Evolutionary conservation across 1,140 invertebrate species (phyloP).

Genomic region (Hyles vespertilio): DNA sequence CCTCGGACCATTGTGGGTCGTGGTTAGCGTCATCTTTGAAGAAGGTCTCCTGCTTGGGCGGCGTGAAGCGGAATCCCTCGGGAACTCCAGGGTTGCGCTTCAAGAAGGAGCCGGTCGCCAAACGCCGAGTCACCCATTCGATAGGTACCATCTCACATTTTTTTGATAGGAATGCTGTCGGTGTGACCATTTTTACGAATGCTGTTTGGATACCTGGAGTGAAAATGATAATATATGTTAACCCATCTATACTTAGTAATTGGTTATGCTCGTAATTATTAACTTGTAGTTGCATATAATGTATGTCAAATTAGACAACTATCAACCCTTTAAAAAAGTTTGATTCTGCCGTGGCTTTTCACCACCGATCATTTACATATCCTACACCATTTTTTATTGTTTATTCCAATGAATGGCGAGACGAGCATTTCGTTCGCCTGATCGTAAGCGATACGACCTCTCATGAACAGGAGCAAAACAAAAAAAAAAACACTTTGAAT

Average conservation of each 20-base stretch:
- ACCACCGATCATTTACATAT: too few relatives aligned
- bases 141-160: conserved; percentile 98
- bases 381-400: too few relatives aligned
- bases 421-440: too few relatives aligned
- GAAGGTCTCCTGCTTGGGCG: conserved; percentile 93
- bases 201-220: conserved; percentile 89
- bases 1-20: conserved; percentile 97
- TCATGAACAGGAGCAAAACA: too few relatives aligned
- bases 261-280: too few relatives aligned
- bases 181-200: conserved; percentile 83
- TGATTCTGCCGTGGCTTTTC: too few relatives aligned
- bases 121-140: conserved; percentile 96
- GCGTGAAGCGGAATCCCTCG: conserved; percentile 93
- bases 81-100: conserved; percentile 92
- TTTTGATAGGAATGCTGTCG: conserved; percentile 89
- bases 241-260: not conserved
- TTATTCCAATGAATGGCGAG: too few relatives aligned
- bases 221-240: not conserved
- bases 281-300: too few relatives aligned
- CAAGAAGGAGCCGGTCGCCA: conserved; percentile 97
- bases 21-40: conserved; percentile 98
- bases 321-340: too few relatives aligned
- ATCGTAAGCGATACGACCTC: too few relatives aligned
- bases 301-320: too few relatives aligned
- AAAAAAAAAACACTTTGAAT: too few relatives aligned